Evolutionary conservation across 2,888 invertebrate species (phyloP).

Genomic region (Cephalotes varians): DNA sequence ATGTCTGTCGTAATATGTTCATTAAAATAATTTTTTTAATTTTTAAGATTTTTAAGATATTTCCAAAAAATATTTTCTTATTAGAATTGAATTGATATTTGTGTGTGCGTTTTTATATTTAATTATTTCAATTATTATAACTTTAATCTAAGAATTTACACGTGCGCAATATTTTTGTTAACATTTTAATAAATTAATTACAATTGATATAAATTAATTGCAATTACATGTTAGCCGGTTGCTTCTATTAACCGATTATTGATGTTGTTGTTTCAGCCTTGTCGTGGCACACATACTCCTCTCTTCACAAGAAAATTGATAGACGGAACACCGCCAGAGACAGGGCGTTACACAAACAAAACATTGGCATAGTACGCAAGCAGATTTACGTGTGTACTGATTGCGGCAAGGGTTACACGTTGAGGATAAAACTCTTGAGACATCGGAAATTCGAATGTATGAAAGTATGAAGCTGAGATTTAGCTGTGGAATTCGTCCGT

Average conservation of each 20-base stretch:
- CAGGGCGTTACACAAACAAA: not conserved
- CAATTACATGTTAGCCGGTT: not conserved
- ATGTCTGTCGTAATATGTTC: not conserved
- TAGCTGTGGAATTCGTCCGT: conserved; percentile 75
- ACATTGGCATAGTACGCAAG: conserved; percentile 5
- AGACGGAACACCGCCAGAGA: too few relatives aligned
- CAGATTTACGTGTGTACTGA: conserved; percentile 75
- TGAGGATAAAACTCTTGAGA: conserved; percentile 80
- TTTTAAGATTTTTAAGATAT: not conserved
- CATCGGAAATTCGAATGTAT: conserved; percentile 82
- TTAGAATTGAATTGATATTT: not conserved
- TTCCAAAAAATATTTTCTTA: not conserved
- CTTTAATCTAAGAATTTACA: not conserved
- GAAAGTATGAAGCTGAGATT: conserved; percentile 78
- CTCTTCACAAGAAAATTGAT: not conserved
- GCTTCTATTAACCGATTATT: conserved; percentile 50
- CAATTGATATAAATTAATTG: not conserved
- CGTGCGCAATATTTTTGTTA: not conserved
- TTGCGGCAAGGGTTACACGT: conserved; percentile 81
- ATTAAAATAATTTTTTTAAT: not conserved
- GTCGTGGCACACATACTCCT: conserved; percentile 54
- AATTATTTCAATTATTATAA: not conserved
- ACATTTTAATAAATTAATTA: conserved; percentile 22
- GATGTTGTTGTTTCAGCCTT: conserved; percentile 73
- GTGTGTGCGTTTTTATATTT: not conserved